phyloP scores from a whole-genome alignment of 2,113 vertebrate genomes.

The Hirundichthys speculiger region DNA sequence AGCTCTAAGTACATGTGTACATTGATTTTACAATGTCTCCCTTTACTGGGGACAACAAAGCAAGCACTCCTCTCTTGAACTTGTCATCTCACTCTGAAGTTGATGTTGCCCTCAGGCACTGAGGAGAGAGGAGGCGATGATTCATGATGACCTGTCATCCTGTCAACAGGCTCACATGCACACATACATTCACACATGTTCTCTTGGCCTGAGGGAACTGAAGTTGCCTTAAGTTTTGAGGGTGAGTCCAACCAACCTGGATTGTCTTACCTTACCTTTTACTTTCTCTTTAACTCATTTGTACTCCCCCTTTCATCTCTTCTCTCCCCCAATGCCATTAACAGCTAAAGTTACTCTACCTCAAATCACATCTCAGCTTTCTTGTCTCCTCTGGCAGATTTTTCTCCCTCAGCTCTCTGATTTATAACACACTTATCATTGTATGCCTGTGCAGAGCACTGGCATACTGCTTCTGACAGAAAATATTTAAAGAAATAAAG shows the following conservation, averaged over 20 bases:
- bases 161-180: conserved; percentile 64
- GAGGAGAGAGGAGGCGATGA: conserved; percentile 40
- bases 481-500: too few relatives aligned
- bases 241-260: conserved; percentile 68
- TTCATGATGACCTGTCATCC: conserved; percentile 67
- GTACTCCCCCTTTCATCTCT: conserved; percentile 17
- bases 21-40: conserved; percentile 74
- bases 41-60: conserved; percentile 74
- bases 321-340: conserved; percentile 56
- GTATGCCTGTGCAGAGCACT: too few relatives aligned
- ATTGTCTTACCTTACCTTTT: conserved; percentile 65
- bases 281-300: conserved; percentile 67
- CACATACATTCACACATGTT: conserved; percentile 39
- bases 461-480: too few relatives aligned
- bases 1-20: conserved; percentile 76
- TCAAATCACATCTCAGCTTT: conserved; percentile 18
- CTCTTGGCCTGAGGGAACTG: conserved; percentile 58
- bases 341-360: conserved; percentile 73
- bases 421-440: too few relatives aligned
- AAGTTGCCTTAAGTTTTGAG: conserved; percentile 73
- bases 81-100: conserved; percentile 68
- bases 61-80: conserved; percentile 73
- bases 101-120: conserved; percentile 49
- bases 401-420: too few relatives aligned
- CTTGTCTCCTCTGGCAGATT: too few relatives aligned